Percentiles rank a stretch among this genome's conserved stretches.
Evolutionary conservation across 2,797 vertebrate species (phyloP).

Genomic region (Dermochelys coriacea): DNA sequence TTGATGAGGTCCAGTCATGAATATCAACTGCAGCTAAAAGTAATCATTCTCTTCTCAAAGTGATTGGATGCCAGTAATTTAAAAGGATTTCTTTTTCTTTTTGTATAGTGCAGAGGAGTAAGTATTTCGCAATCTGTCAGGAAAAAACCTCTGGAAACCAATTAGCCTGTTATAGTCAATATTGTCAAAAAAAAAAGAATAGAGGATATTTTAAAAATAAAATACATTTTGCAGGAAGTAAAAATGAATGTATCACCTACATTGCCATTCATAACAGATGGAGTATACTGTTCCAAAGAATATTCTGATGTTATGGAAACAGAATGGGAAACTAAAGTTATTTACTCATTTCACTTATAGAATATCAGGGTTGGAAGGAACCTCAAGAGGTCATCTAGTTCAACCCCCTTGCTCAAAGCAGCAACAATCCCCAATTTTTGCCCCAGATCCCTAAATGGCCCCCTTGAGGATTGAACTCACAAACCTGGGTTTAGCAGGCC

Average conservation of each 20-base stretch:
- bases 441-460: too few relatives aligned
- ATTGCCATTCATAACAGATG: neutral
- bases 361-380: too few relatives aligned
- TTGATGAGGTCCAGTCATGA: constrained; percentile 12
- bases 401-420: too few relatives aligned
- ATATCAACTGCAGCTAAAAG: neutral
- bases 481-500: too few relatives aligned
- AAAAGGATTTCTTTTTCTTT: constrained; percentile 15
- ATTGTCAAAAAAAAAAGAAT: neutral
- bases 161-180: neutral
- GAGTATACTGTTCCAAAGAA: neutral
- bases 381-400: too few relatives aligned
- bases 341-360: neutral
- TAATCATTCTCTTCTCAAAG: neutral
- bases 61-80: neutral
- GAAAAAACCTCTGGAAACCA: constrained; percentile 14
- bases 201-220: neutral
- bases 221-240: neutral
- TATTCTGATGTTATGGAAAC: neutral
- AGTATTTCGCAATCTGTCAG: neutral
- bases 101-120: neutral
- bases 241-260: neutral
- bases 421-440: too few relatives aligned
- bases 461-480: too few relatives aligned
- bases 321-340: neutral